Conservation (phyloP, 2,113 vertebrate genomes). For the Xyrauchen texanus region DNA sequence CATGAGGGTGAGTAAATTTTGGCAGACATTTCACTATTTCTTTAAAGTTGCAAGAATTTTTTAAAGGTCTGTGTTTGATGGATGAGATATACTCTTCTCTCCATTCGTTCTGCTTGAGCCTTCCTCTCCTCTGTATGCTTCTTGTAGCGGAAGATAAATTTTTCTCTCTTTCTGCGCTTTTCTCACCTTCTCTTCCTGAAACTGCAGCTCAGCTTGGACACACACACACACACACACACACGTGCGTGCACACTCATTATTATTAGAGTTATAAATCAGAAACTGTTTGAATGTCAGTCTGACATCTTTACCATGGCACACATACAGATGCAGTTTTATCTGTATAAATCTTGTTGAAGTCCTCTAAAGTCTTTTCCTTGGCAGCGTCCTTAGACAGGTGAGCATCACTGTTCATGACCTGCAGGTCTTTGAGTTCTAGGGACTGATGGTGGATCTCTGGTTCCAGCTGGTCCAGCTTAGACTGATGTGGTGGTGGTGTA, state of each 20-base stretch:
- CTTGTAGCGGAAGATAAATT: slow-evolving; percentile 71
- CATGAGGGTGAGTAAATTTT: no score
- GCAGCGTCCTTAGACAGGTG: slow-evolving; percentile 73
- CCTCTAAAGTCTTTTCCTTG: slow-evolving; percentile 70
- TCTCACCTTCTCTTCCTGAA: slow-evolving; percentile 73
- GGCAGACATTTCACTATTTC: no score
- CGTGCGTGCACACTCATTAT: slow-evolving; percentile 3
- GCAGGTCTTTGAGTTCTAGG: slow-evolving; percentile 75
- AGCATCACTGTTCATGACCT: slow-evolving; percentile 73
- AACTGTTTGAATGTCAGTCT: neutral
- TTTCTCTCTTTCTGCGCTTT: slow-evolving; percentile 80
- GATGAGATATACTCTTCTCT: slow-evolving; percentile 63
- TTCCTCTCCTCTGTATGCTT: slow-evolving; percentile 76
- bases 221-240: no score
- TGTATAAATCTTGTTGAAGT: neutral
- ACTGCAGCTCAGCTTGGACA: slow-evolving; percentile 77
- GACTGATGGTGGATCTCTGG: slow-evolving; percentile 72
- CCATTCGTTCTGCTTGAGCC: slow-evolving; percentile 72
- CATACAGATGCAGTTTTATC: neutral
- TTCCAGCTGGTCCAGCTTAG: slow-evolving; percentile 77
- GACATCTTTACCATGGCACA: neutral
- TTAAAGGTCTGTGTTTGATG: neutral
- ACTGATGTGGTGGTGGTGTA: no score
- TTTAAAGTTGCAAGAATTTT: no score
- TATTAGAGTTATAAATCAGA: no score